Conservation (phyloP, 2,797 vertebrate genomes). For the Tarsius wallacei region DNA sequence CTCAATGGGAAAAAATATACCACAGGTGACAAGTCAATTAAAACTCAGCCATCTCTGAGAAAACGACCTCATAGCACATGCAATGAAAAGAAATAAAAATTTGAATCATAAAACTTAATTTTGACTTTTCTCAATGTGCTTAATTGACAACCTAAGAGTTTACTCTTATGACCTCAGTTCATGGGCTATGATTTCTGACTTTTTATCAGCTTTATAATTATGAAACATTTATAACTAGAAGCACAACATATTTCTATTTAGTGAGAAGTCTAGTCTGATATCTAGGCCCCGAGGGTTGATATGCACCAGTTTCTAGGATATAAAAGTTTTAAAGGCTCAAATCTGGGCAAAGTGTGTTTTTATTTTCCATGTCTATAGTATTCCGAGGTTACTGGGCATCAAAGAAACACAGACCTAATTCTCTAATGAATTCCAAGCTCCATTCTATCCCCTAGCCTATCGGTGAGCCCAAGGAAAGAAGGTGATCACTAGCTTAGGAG, state of each 20-base stretch:
- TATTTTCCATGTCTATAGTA: neutral
- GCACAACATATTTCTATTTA: neutral
- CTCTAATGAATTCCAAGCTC: neutral
- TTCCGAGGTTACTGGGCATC: neutral
- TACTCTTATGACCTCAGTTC: neutral
- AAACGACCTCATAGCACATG: neutral
- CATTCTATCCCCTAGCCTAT: rapidly evolving
- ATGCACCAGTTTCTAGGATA: neutral
- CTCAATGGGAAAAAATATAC: conserved; percentile 64
- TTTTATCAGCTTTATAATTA: neutral
- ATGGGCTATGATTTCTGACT: neutral
- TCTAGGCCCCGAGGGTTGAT: neutral
- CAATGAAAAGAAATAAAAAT: neutral
- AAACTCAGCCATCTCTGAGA: conserved; percentile 58
- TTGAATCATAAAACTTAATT: neutral
- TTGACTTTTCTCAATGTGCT: neutral
- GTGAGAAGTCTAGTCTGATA: neutral
- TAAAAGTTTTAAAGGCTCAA: neutral
- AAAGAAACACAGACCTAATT: neutral
- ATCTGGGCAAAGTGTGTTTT: neutral
- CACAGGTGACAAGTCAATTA: conserved; percentile 76
- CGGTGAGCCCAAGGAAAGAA: neutral
- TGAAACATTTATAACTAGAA: neutral
- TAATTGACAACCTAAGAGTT: neutral
- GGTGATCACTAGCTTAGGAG: neutral